These are phyloP conservation scores for Delphinapterus leucas DNA, from an alignment of 2,113 vertebrate species.

Conservation along the genomic window DNA sequence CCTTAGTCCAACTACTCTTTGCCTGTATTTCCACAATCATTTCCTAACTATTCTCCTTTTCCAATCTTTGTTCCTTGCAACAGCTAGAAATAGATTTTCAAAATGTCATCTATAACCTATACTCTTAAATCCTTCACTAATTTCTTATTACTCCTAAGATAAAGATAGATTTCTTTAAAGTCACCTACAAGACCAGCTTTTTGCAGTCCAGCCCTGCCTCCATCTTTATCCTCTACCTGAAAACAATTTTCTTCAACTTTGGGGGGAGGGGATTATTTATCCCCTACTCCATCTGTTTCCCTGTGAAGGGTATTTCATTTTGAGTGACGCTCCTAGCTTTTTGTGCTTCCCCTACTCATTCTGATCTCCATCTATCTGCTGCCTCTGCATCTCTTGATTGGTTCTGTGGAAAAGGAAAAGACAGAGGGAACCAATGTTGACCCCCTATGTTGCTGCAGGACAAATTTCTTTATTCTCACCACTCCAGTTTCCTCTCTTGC, in stretches of 20 bases:
- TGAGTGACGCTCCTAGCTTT: neutral
- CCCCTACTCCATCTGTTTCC: neutral
- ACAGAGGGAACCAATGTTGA: neutral
- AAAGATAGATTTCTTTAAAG: neutral
- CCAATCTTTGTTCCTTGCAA: neutral
- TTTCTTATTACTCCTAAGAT: neutral
- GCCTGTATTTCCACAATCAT: neutral
- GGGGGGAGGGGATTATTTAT: neutral
- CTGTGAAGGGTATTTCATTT: fast-evolving
- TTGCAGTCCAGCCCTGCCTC: neutral
- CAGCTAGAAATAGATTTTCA: neutral
- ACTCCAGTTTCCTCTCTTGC: neutral
- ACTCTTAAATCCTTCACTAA: neutral
- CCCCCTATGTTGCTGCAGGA: neutral
- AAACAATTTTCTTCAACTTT: neutral
- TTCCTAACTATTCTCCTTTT: neutral
- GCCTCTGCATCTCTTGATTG: neutral
- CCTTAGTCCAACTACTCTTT: neutral
- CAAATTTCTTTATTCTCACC: neutral
- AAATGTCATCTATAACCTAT: neutral
- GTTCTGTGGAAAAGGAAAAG: neutral
- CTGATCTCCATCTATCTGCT: neutral
- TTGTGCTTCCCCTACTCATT: too few relatives aligned
- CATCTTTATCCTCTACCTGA: neutral
- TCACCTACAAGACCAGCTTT: neutral